Percentiles rank a stretch among this genome's conserved stretches.
Conservation (phyloP, 2,797 vertebrate genomes). For the Poeciliopsis turneri region DNA sequence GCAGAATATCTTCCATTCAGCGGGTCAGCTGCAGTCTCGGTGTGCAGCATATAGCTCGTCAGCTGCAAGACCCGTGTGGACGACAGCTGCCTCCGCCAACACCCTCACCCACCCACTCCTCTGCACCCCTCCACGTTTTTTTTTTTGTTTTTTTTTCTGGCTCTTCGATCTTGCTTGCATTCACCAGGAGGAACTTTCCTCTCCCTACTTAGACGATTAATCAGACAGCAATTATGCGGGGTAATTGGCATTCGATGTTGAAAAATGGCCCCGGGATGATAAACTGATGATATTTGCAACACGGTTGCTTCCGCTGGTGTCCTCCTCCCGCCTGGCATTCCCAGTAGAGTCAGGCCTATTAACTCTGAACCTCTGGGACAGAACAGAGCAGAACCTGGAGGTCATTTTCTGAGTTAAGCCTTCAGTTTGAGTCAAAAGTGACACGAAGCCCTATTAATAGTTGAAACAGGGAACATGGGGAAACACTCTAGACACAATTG, state of each 20-base stretch:
- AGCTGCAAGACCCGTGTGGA: conserved; percentile 68
- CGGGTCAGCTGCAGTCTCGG: conserved; percentile 71
- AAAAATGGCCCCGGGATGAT: neutral
- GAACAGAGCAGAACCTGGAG: conserved; percentile 30
- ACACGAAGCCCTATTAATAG: conserved; percentile 28
- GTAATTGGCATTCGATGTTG: conserved; percentile 63
- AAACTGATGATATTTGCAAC: conserved; percentile 61
- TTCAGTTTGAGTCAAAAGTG: conserved; percentile 34
- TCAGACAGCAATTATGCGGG: conserved; percentile 63
- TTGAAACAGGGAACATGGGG: conserved; percentile 33
- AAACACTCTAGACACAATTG: conserved; percentile 45
- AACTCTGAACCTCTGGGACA: conserved; percentile 59
- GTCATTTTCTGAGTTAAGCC: conserved; percentile 42
- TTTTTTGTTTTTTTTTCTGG: neutral
- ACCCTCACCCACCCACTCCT: neutral
- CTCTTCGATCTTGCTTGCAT: conserved; percentile 28
- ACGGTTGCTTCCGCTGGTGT: conserved; percentile 30
- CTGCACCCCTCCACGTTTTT: too few relatives aligned
- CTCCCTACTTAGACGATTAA: conserved; percentile 65
- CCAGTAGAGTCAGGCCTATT: conserved; percentile 64
- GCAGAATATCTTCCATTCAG: conserved; percentile 55
- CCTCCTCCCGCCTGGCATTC: conserved; percentile 55
- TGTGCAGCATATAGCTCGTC: conserved; percentile 63
- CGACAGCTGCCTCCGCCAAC: conserved; percentile 72
- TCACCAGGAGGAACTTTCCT: conserved; percentile 53